Evolutionary conservation across 2,113 vertebrate species (phyloP).

Genomic region (Chaetops frenatus): DNA sequence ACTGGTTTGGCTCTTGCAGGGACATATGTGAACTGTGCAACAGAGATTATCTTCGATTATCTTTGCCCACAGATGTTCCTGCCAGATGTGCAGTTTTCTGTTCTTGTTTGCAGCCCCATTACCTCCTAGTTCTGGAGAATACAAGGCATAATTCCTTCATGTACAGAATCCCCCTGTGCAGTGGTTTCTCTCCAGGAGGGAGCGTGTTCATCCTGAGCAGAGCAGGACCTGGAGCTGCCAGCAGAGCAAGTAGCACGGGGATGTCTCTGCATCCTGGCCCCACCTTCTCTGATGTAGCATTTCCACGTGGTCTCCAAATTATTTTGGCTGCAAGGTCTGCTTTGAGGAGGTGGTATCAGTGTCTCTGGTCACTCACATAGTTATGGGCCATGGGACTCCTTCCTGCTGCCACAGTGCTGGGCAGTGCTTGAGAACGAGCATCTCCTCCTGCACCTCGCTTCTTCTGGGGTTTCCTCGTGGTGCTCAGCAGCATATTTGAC

Average conservation of each 20-base stretch:
- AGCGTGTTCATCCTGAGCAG: neutral
- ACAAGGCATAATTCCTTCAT: neutral
- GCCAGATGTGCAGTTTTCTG: neutral
- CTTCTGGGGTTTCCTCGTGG: neutral
- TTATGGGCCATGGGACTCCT: neutral
- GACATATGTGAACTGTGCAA: neutral
- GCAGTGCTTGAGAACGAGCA: neutral
- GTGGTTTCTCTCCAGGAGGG: fast-evolving
- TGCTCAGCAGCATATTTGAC: neutral
- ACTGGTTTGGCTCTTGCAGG: neutral
- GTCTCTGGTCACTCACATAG: neutral
- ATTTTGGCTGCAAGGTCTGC: neutral
- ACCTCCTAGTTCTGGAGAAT: neutral
- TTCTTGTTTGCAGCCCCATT: neutral
- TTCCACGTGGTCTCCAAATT: neutral
- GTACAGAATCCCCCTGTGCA: fast-evolving
- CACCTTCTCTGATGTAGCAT: neutral
- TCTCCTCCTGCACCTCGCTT: neutral
- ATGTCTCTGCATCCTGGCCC: neutral
- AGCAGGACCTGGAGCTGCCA: neutral
- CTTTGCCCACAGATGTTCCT: neutral
- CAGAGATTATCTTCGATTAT: neutral
- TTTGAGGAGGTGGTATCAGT: neutral
- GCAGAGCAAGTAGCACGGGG: neutral
- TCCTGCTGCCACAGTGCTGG: neutral